phyloP scores from a whole-genome alignment of 2,113 vertebrate genomes.

The Varanus salvator region DNA sequence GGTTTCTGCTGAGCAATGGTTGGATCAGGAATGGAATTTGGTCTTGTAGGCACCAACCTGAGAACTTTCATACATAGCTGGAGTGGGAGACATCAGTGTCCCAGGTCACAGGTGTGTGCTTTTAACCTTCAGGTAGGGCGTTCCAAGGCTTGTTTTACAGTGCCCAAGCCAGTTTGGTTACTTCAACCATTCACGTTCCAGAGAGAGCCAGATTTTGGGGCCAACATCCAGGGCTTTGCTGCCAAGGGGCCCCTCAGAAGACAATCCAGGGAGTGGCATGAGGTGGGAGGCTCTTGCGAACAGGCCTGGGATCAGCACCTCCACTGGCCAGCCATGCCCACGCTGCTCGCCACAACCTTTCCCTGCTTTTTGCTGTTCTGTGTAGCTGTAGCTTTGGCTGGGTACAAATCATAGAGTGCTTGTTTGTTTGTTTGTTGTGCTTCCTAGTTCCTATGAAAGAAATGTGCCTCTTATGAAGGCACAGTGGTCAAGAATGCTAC shows the following conservation, averaged over 20 bases:
- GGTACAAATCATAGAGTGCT: too few relatives aligned
- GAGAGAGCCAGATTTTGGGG: too few relatives aligned
- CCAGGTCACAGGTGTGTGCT: neutral
- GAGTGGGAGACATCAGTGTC: neutral
- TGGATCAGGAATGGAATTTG: neutral
- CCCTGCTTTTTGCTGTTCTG: too few relatives aligned
- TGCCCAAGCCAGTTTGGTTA: neutral
- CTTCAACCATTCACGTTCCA: neutral
- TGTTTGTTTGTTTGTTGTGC: too few relatives aligned
- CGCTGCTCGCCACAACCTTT: too few relatives aligned
- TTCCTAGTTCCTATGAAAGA: neutral
- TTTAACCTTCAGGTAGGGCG: neutral
- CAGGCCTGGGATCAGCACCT: too few relatives aligned
- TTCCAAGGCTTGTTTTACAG: neutral
- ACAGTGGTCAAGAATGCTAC: neutral
- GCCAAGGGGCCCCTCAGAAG: too few relatives aligned
- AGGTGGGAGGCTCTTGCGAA: too few relatives aligned
- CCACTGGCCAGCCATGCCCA: too few relatives aligned
- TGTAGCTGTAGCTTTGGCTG: too few relatives aligned
- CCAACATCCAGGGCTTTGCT: too few relatives aligned
- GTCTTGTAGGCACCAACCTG: constrained; percentile 7
- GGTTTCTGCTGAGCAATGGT: neutral
- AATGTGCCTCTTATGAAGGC: neutral
- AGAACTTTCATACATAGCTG: neutral
- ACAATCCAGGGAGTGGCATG: too few relatives aligned